Base-by-base conservation (phyloP, 2,888 invertebrate species). In the Ophion costatus region DNA sequence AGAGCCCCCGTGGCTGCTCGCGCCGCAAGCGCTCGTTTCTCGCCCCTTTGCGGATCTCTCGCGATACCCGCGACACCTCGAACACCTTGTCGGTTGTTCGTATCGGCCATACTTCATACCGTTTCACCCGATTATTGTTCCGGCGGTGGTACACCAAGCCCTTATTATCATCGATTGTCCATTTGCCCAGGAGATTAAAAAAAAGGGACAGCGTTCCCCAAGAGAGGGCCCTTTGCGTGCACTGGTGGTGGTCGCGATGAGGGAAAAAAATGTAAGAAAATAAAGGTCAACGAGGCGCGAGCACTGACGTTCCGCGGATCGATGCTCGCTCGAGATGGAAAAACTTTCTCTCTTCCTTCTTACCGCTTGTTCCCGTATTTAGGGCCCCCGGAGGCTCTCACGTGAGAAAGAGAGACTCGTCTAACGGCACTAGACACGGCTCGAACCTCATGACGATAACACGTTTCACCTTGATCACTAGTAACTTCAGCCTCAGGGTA, bases 31-130 rank as follows among this genome's bases (percentile, higher is more conserved):
- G 93, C 92, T 85, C 93, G 91, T 85, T 89, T 92, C 88, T 92
- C 90, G 89, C 88, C 92, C 76, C 90, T 91, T 74, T 89, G 89
- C 69, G 92, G 92, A 88, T 92, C 92, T 88, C 90, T 90, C 85
- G 91, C 90, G 84, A 91, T 91, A 87, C 90, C 89, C 88, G 91
- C 91, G 90, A 93, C 93, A 86, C 90, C 92, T 88, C 91, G 91
- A 80, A 91, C 91, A 88, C 89, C 91, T 89, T 91, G 92, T 90
- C 92, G 92, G 90, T 90, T 92, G 89, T 89, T 92, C 89, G 91
- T 92, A 90, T 92, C 91, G 91, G 94, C 94, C 94, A 94, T 94
- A 89, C 94, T 93, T 93, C 94, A 93, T 93, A 89, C 92, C 93
- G 91, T 91, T 87, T 69, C 87, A 82, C 82, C 86, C 83, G 80